phyloP scores from a whole-genome alignment of 2,113 vertebrate genomes.

The Pachycephala philippinensis region DNA sequence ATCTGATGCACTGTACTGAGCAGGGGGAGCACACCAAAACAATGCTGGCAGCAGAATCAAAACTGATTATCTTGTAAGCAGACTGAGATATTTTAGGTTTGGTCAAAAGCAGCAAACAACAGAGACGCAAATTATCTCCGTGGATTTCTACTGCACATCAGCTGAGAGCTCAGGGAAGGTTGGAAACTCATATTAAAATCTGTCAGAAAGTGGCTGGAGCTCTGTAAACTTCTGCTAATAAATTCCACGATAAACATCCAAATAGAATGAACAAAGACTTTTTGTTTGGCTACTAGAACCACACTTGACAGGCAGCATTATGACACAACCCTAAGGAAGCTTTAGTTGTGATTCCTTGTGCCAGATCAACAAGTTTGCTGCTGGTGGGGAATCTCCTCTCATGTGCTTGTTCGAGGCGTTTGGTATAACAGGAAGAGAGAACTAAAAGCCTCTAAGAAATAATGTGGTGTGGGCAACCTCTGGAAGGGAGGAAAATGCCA shows the following conservation, averaged over 20 bases:
- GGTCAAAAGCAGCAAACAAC: background rate
- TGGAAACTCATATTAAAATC: background rate
- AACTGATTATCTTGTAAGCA: background rate
- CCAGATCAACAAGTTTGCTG: background rate
- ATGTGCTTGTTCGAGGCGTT: fast-evolving
- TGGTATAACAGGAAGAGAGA: background rate
- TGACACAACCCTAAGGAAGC: background rate
- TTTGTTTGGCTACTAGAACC: background rate
- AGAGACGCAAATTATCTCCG: background rate
- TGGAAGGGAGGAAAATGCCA: background rate
- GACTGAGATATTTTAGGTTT: background rate
- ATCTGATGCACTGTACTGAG: background rate
- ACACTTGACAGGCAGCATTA: background rate
- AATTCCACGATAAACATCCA: background rate
- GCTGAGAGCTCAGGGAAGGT: background rate
- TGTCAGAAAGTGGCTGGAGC: background rate
- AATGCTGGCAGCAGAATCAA: background rate
- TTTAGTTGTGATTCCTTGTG: background rate
- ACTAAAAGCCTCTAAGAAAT: background rate
- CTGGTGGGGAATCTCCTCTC: background rate
- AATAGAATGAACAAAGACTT: background rate
- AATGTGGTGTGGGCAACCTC: background rate
- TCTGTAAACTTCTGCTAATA: background rate
- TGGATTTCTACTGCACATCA: background rate
- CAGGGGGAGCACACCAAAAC: background rate